Evolutionary conservation across 2,888 invertebrate genomes (phyloP).

Genomic region (Tetragnatha montana): DNA sequence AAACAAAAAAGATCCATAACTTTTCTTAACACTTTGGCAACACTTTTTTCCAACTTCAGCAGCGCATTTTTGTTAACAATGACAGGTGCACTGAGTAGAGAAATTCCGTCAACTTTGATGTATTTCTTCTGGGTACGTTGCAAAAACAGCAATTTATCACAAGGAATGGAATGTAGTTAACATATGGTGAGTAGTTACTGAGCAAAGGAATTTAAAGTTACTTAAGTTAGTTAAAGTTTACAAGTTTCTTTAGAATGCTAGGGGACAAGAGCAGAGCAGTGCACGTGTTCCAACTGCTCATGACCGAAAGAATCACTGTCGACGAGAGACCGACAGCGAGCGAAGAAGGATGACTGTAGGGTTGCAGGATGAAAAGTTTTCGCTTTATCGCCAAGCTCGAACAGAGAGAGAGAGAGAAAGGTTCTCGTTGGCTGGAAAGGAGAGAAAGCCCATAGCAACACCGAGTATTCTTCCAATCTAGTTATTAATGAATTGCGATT

Average conservation of each 20-base stretch:
- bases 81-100: constrained; percentile 37
- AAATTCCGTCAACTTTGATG: constrained; percentile 22
- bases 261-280: constrained; percentile 16
- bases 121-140: neutral
- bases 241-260: constrained; percentile 33
- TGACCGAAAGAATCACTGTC: constrained; percentile 35
- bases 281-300: constrained; percentile 30
- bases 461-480: constrained; percentile 5
- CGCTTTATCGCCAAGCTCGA: constrained; percentile 9
- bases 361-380: constrained; percentile 1
- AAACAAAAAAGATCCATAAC: constrained; percentile 72
- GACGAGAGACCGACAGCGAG: neutral
- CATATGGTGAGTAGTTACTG: neutral
- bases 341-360: constrained; percentile 1
- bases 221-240: constrained; percentile 31
- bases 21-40: constrained; percentile 31
- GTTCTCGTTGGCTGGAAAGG: neutral
- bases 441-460: constrained; percentile 57
- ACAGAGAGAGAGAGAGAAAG: neutral
- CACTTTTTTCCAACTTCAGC: constrained; percentile 22
- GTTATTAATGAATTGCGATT: neutral
- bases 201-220: neutral
- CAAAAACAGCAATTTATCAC: neutral
- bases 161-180: constrained; percentile 30
- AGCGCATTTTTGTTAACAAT: constrained; percentile 57